Percentiles rank a stretch among this genome's conserved stretches.
phyloP scores from a whole-genome alignment of 2,113 vertebrate genomes.

The Ardeotis arabs region DNA sequence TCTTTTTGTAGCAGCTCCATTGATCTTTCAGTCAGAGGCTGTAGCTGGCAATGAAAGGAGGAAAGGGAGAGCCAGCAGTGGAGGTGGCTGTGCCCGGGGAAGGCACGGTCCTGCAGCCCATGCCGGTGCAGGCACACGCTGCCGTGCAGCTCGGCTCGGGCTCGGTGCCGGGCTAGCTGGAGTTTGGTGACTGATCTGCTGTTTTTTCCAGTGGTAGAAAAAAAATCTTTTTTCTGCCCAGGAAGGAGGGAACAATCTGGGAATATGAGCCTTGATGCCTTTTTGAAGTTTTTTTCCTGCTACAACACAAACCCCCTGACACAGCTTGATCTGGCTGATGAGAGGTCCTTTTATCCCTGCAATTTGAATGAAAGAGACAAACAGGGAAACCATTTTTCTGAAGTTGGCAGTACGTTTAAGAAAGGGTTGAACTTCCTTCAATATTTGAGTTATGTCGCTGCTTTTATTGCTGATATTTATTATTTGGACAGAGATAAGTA shows the following conservation, averaged over 20 bases:
- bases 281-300: neutral
- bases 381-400: slow-evolving; percentile 6
- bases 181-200: neutral
- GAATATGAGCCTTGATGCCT: neutral
- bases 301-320: neutral
- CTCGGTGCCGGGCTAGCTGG: neutral
- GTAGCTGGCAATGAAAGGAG: neutral
- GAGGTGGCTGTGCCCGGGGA: neutral
- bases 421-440: slow-evolving; percentile 15
- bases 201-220: neutral
- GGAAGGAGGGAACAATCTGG: neutral
- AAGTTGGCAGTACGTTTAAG: neutral
- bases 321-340: neutral
- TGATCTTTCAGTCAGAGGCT: neutral
- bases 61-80: neutral
- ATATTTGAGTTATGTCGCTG: neutral
- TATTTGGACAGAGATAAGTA: slow-evolving; percentile 49
- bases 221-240: neutral
- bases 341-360: slow-evolving; percentile 16
- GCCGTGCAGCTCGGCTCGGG: neutral
- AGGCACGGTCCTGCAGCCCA: neutral
- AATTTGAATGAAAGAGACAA: slow-evolving; percentile 3
- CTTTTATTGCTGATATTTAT: slow-evolving; percentile 43
- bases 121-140: accelerated
- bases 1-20: neutral